Evolutionary conservation across 1,140 invertebrate genomes (phyloP).

Genomic region (Drosophila virilis): DNA sequence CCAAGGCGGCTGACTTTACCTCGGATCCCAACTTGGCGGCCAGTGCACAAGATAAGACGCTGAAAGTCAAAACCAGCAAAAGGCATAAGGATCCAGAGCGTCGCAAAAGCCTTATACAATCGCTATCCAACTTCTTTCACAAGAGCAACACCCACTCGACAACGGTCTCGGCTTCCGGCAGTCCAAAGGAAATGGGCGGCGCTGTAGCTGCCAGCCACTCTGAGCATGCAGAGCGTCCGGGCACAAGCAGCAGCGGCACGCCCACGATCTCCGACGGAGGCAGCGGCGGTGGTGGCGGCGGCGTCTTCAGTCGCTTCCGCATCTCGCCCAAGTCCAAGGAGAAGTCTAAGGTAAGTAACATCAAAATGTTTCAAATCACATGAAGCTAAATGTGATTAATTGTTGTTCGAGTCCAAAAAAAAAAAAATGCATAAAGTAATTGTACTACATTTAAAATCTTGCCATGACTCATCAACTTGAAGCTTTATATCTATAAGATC

Average conservation of each 20-base stretch:
- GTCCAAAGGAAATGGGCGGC: slow-evolving; percentile 61
- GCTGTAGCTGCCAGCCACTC: slow-evolving; percentile 64
- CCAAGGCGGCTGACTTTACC: slow-evolving; percentile 76
- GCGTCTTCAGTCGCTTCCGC: slow-evolving; percentile 87
- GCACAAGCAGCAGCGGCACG: slow-evolving; percentile 74
- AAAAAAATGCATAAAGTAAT: slow-evolving; percentile 3
- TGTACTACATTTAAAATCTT: slow-evolving; percentile 1
- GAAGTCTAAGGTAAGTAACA: slow-evolving; percentile 87
- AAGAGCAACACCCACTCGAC: slow-evolving; percentile 83
- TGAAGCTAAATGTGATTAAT: slow-evolving; percentile 3
- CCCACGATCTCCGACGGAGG: slow-evolving; percentile 65
- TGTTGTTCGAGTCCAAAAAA: neutral
- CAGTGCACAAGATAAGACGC: slow-evolving; percentile 60
- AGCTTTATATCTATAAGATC: slow-evolving; percentile 9
- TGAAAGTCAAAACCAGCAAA: slow-evolving; percentile 84
- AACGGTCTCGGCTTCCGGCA: slow-evolving; percentile 41
- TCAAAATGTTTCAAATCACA: neutral
- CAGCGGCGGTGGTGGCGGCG: slow-evolving; percentile 69
- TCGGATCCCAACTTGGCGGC: slow-evolving; percentile 87
- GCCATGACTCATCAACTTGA: neutral
- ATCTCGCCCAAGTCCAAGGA: slow-evolving; percentile 89
- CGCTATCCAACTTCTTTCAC: slow-evolving; percentile 92
- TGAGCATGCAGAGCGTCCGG: slow-evolving; percentile 78
- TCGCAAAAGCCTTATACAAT: slow-evolving; percentile 92
- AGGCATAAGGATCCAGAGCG: slow-evolving; percentile 88